Conservation (phyloP, 2,113 vertebrate species). For the Xyrauchen texanus region DNA sequence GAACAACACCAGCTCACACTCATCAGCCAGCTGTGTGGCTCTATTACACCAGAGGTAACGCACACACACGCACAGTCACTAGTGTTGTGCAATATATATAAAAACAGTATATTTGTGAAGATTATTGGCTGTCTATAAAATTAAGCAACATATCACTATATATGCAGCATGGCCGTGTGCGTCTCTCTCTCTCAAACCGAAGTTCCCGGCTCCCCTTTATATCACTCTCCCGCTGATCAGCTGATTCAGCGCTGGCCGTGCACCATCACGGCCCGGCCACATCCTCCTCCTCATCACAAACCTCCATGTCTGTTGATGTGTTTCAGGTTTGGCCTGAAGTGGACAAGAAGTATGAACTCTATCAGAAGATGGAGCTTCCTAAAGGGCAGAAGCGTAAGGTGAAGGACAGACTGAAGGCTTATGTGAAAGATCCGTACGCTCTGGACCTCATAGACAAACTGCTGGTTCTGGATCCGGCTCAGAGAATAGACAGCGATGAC, state of each 20-base stretch:
- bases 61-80: too few species aligned
- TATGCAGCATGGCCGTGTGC: too few species aligned
- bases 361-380: constrained; percentile 94
- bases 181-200: too few species aligned
- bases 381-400: constrained; percentile 98
- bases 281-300: neutral
- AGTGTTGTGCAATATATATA: too few species aligned
- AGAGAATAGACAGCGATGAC: constrained; percentile 92
- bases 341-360: constrained; percentile 94
- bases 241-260: too few species aligned
- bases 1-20: constrained; percentile 98
- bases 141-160: too few species aligned
- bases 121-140: too few species aligned
- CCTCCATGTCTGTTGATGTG: neutral
- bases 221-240: too few species aligned
- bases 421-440: constrained; percentile 92
- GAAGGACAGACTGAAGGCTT: constrained; percentile 97
- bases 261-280: too few species aligned
- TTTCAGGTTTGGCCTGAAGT: constrained; percentile 90
- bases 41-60: constrained; percentile 89
- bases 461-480: constrained; percentile 91
- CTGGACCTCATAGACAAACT: constrained; percentile 94
- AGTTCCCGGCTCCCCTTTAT: too few species aligned
- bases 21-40: constrained; percentile 98
- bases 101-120: too few species aligned